Evolutionary conservation across 2,888 invertebrate species (phyloP), one percentile per base, ranked within the genome.

Genomic region (Poecilus cupreus): DNA sequence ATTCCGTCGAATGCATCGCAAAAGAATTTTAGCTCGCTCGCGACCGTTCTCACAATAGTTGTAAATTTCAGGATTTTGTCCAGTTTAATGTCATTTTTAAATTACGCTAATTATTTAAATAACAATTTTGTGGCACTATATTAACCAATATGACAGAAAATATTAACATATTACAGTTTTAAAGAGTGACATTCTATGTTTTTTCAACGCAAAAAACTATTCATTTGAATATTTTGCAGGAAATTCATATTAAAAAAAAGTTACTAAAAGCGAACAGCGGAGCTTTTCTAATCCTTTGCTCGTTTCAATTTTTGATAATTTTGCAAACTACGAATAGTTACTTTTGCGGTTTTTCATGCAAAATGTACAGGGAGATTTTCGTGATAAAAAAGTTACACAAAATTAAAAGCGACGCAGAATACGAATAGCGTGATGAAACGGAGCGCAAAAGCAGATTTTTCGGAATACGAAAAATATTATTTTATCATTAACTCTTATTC

Each of bases 301-400:
- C n/a, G n/a, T n/a, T n/a, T n/a, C n/a, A n/a, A n/a, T 32, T 32
- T 32, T 32, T 32, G 5, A 32, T 32, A 6, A 8, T 32, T 32
- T 22, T 54, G 1, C 20, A 54, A 54, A 54, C 20, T 54, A 54
- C 20, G 18, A 18, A 54, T 54, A 22, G 16, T 46, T 32, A 32
- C 32, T 32, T 43, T 13, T 51, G 51, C 13, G 51, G 60, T 60
- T 60, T 43, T 60, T 60, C 26, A 60, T 60, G n/a, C 60, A 24
- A 26, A 60, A 60, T 60, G 60, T 20, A 60, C 24, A 24, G 24
- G 6, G 26, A 60, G 60, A 60, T 60, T 60, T 60, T 26, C 60
- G 60, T 60, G 60, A 60, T 60, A 24, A 24, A 26, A 60, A 60
- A 60, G 60, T 60, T 60, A 60, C 60, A 60, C 60, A 24, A 60